These are phyloP conservation scores for Helleia helle DNA, from an alignment of 2,888 invertebrate genomes.

Conservation along the genomic window DNA sequence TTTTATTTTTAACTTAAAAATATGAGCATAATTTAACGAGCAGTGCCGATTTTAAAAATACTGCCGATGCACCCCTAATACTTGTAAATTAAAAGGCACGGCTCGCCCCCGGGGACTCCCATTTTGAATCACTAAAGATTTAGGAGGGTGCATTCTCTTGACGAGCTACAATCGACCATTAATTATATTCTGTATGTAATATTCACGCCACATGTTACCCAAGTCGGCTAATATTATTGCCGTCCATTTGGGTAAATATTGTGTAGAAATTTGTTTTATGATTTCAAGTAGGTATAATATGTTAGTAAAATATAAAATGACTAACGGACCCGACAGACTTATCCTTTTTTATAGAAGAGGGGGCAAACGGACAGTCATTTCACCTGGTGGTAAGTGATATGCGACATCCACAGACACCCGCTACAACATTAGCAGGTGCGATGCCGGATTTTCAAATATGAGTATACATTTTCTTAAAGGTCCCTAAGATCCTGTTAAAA, in stretches of 20 bases:
- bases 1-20: too few relatives aligned
- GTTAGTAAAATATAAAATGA: too few relatives aligned
- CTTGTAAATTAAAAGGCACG: conserved; percentile 72
- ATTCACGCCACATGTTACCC: conserved; percentile 66
- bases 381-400: too few relatives aligned
- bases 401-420: too few relatives aligned
- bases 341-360: too few relatives aligned
- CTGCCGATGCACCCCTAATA: conserved; percentile 49
- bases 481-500: too few relatives aligned
- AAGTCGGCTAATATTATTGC: conserved; percentile 19
- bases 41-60: conserved; percentile 24
- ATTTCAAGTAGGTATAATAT: too few relatives aligned
- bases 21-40: neutral
- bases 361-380: too few relatives aligned
- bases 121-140: conserved; percentile 60
- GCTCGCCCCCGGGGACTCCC: conserved; percentile 51
- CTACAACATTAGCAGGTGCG: too few relatives aligned
- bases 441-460: too few relatives aligned
- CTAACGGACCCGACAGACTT: too few relatives aligned
- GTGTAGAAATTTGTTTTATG: neutral
- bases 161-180: conserved; percentile 65
- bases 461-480: too few relatives aligned
- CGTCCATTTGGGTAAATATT: neutral
- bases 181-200: conserved; percentile 63
- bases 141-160: conserved; percentile 52